phyloP scores from a whole-genome alignment of 2,797 vertebrate species.

The Synanceia verrucosa region DNA sequence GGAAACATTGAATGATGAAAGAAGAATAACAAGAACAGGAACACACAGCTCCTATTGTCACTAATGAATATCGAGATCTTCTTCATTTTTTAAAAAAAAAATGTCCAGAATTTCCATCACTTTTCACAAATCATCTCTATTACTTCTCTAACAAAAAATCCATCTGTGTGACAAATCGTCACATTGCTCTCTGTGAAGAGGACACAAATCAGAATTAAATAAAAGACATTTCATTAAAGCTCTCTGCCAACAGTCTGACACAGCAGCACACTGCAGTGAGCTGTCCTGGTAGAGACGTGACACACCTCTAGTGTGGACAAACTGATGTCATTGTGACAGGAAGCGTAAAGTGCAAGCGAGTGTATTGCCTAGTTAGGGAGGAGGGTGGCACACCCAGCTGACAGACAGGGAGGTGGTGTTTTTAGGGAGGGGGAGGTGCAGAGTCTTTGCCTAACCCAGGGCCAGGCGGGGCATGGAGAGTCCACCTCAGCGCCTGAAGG shows the following conservation, averaged over 20 bases:
- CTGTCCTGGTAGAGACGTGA: background rate
- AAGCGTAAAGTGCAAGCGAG: slow-evolving; percentile 77
- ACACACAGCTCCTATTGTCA: slow-evolving; percentile 9
- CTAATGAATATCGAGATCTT: slow-evolving; percentile 14
- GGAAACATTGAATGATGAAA: slow-evolving; percentile 19
- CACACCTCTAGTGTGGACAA: slow-evolving; percentile 29
- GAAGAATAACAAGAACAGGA: slow-evolving; percentile 1
- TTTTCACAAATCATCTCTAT: slow-evolving; percentile 1
- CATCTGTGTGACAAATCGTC: slow-evolving; percentile 12
- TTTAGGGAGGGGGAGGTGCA: background rate
- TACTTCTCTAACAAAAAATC: slow-evolving; percentile 12
- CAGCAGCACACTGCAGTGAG: slow-evolving; percentile 2
- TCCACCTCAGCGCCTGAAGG: slow-evolving; percentile 69
- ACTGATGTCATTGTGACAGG: slow-evolving; percentile 50
- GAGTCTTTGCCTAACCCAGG: slow-evolving; percentile 9
- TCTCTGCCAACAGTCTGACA: slow-evolving; percentile 27
- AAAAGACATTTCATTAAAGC: slow-evolving; percentile 36
- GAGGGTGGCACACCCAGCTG: slow-evolving; percentile 9
- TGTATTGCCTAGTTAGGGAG: slow-evolving; percentile 25
- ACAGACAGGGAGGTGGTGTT: slow-evolving; percentile 3
- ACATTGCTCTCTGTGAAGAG: slow-evolving; percentile 4
- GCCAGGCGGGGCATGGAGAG: background rate
- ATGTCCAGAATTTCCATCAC: slow-evolving; percentile 1
- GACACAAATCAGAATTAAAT: slow-evolving; percentile 47
- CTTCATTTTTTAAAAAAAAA: slow-evolving; percentile 21